Evolutionary conservation across 2,113 vertebrate species (phyloP), one percentile per base, ranked within the genome.

Genomic region (Megaceryle torquata): DNA sequence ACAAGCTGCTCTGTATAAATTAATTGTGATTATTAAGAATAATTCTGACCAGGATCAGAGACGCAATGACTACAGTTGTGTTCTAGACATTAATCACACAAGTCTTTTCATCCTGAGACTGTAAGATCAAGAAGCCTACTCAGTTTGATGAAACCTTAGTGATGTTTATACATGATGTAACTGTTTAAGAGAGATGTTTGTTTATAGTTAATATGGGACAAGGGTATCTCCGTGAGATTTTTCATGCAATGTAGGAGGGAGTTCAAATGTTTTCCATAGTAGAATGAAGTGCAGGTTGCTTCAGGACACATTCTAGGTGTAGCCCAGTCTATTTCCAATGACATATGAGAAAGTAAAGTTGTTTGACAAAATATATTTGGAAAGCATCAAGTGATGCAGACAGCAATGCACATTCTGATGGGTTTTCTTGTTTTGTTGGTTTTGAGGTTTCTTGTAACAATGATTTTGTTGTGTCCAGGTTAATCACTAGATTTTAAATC

Each of bases 21-120:
- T 97, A 97, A 97, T 96, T 97, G 88, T 95, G 84, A 95, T 97
- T 98, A 97, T 97, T 97, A 97, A 96, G 82, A 97, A 96, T 96
- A 97, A 95, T 92, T n/a, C 37, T 96, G 91, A 94, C 91, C 84
- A 64, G 13, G 71, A 76, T 96, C 89, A 95, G 70, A 96, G 89
- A 90, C 89, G 76, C 41, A 92, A 33, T 88, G 63, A 83, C 57
- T 80, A 69, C 80, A 94, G 48, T 96, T 95, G 67, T 24, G 4
- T 87, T 87, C 37, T 59, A 92, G 63, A 82, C 11, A 84, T 92
- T 91, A 84, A 96, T 96, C 81, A 96, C 43, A 44, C 50, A 78
- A 78, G 20, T 61, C 19, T 82, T 75, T 95, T 94, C 24, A 92
- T 96, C 48, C 29, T 37, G 37, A 69, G 59, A 69, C 46, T 79